A percentile compares a stretch with the other conserved stretches of the same genome.
Conservation (phyloP, 2,888 invertebrate genomes). For the Encarsia formosa region DNA sequence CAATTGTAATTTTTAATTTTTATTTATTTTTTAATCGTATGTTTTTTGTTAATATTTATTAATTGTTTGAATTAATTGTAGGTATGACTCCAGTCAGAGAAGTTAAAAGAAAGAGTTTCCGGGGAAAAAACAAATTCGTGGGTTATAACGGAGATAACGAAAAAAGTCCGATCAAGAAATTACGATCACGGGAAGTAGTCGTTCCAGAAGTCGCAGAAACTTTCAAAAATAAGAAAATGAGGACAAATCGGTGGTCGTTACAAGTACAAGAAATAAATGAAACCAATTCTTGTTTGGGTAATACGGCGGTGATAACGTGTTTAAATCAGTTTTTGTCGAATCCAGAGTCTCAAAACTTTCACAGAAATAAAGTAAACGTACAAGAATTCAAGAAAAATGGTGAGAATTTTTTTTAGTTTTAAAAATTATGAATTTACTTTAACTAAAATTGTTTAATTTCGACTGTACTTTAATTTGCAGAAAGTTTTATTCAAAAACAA, state of each 20-base stretch:
- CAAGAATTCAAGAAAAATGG: not conserved
- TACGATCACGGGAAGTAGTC: constrained; percentile 15
- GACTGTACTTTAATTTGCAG: constrained; percentile 27
- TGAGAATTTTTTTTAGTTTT: not conserved
- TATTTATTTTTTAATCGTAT: too few relatives aligned
- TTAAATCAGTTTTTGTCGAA: constrained; percentile 7
- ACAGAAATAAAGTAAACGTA: not conserved
- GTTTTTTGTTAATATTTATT: too few relatives aligned
- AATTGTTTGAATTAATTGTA: too few relatives aligned
- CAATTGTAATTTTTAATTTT: too few relatives aligned
- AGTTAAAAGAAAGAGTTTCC: too few relatives aligned
- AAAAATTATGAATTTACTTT: not conserved
- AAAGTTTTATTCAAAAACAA: constrained; percentile 33
- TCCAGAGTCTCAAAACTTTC: not conserved
- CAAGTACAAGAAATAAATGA: too few relatives aligned
- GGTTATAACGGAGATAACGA: too few relatives aligned
- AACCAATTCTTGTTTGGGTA: constrained; percentile 6
- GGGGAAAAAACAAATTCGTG: too few relatives aligned
- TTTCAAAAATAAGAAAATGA: not conserved
- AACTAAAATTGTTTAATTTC: not conserved
- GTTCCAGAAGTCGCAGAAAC: not conserved
- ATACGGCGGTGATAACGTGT: constrained; percentile 3
- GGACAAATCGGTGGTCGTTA: too few relatives aligned
- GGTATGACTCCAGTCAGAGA: too few relatives aligned
- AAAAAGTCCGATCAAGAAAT: constrained; percentile 3